Percentiles rank a stretch among this genome's conserved stretches.
phyloP scores from a whole-genome alignment of 1,140 invertebrate species.

The Scaptodrosophila lebanonensis region DNA sequence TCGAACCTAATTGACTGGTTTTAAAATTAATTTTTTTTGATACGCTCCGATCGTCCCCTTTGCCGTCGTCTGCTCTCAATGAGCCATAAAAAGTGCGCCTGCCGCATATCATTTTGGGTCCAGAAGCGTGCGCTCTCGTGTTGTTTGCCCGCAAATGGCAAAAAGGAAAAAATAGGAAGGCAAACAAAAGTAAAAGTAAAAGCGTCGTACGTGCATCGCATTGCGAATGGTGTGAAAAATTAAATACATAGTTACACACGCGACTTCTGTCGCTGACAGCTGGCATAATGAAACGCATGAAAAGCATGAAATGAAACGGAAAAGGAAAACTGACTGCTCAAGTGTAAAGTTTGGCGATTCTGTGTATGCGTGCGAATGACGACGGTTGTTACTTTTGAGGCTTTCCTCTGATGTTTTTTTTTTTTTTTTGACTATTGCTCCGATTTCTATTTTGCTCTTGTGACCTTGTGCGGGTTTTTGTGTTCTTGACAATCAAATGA shows the following conservation, averaged over 20 bases:
- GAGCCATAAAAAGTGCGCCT: slow-evolving; percentile 44
- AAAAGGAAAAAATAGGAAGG: not conserved
- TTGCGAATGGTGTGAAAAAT: slow-evolving; percentile 52
- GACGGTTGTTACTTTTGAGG: slow-evolving; percentile 31
- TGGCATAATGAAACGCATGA: slow-evolving; percentile 53
- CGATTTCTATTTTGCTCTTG: slow-evolving; percentile 15
- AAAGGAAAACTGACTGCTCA: slow-evolving; percentile 56
- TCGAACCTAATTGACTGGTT: slow-evolving; percentile 50
- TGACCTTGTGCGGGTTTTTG: slow-evolving; percentile 25
- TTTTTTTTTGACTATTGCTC: slow-evolving; percentile 1
- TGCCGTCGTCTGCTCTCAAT: slow-evolving; percentile 22
- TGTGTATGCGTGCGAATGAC: slow-evolving; percentile 36
- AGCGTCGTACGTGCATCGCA: slow-evolving; percentile 44
- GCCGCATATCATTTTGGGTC: slow-evolving; percentile 43
- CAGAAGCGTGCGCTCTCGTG: no score
- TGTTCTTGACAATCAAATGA: slow-evolving; percentile 20
- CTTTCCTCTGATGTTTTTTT: slow-evolving; percentile 8
- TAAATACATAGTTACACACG: slow-evolving; percentile 35
- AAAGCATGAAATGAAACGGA: slow-evolving; percentile 56
- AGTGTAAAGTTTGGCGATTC: slow-evolving; percentile 37
- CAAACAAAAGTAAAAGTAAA: not conserved
- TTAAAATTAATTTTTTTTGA: slow-evolving; percentile 49
- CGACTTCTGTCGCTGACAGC: slow-evolving; percentile 47
- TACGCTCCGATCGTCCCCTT: not conserved
- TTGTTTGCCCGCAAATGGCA: slow-evolving; percentile 17